Percentiles rank a stretch among this genome's conserved stretches.
Conservation (phyloP, 2,888 invertebrate species). For the Teleiodes luculella region DNA sequence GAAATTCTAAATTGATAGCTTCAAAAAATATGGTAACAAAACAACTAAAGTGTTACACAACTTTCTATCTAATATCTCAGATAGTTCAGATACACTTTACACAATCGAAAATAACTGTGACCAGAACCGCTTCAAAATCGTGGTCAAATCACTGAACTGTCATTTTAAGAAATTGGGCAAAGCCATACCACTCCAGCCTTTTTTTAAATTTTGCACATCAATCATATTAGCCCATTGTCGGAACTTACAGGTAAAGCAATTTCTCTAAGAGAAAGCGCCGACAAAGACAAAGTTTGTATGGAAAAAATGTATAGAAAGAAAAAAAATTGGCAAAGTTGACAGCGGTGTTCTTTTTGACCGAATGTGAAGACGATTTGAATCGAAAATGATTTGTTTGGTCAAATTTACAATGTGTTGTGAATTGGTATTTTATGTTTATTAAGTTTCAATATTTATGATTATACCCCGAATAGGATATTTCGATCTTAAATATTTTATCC, state of each 20-base stretch:
- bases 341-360: conserved; percentile 19
- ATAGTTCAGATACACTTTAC: neutral
- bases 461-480: too few species aligned
- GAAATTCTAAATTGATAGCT: too few species aligned
- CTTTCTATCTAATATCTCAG: neutral
- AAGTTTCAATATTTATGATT: too few species aligned
- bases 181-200: neutral
- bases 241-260: conserved; percentile 32
- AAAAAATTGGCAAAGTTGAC: conserved; percentile 31
- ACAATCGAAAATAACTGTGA: neutral
- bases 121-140: neutral
- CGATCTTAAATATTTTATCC: too few species aligned
- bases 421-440: too few species aligned
- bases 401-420: too few species aligned
- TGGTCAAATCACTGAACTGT: neutral
- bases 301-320: too few species aligned
- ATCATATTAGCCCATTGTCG: conserved; percentile 36
- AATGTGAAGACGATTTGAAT: too few species aligned
- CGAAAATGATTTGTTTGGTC: conserved; percentile 3
- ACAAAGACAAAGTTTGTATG: conserved; percentile 15
- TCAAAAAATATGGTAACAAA: too few species aligned
- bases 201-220: conserved; percentile 31
- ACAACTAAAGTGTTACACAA: too few species aligned
- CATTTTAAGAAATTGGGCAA: conserved; percentile 5
- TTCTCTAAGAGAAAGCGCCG: conserved; percentile 32